Evolutionary conservation across 2,888 invertebrate species (phyloP).

Genomic region (Agrenia bidenticulata): DNA sequence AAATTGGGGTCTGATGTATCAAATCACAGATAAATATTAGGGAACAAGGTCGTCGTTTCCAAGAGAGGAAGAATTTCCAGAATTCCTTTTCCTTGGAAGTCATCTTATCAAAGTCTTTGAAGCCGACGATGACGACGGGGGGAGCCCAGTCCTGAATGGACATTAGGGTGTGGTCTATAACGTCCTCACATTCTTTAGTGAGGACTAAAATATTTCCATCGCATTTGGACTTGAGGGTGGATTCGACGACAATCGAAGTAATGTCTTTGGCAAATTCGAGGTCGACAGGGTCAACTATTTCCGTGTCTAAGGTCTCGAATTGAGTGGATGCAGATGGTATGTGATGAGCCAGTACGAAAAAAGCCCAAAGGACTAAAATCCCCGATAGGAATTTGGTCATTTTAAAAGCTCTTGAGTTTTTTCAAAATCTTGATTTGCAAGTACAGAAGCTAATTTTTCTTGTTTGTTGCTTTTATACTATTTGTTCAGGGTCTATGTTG

Average conservation of each 20-base stretch:
- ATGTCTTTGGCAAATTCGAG: constrained; percentile 43
- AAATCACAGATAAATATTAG: constrained; percentile 44
- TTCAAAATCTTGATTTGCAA: too few relatives aligned
- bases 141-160: constrained; percentile 38
- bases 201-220: constrained; percentile 38
- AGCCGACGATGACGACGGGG: constrained; percentile 35
- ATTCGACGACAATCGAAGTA: constrained; percentile 32
- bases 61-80: constrained; percentile 32
- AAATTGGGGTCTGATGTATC: constrained; percentile 12
- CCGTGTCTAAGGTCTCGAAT: background rate
- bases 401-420: too few relatives aligned
- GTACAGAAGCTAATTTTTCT: too few relatives aligned
- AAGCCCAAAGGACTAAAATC: too few relatives aligned
- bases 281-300: background rate
- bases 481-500: too few relatives aligned
- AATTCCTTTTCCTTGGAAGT: constrained; percentile 5
- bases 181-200: constrained; percentile 31
- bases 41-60: constrained; percentile 38
- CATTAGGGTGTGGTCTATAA: constrained; percentile 28
- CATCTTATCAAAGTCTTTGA: constrained; percentile 15
- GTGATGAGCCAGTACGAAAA: too few relatives aligned
- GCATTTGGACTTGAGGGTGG: constrained; percentile 42
- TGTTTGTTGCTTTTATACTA: too few relatives aligned
- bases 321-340: too few relatives aligned
- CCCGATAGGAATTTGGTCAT: too few relatives aligned